Conservation (phyloP, 2,888 invertebrate species). For the Ctenicera cuprea region DNA sequence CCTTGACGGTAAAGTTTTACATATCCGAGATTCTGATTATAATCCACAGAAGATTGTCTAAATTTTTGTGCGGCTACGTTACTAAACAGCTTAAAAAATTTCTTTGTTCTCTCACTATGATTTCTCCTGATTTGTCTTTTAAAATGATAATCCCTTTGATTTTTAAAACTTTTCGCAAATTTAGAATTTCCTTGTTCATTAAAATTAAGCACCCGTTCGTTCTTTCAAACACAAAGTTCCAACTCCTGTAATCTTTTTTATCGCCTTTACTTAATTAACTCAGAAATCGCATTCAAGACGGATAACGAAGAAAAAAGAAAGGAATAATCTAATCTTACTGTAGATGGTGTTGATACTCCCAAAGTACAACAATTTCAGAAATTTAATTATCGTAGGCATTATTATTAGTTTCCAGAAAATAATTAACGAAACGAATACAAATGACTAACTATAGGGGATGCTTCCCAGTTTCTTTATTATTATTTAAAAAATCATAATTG, state of each 20-base stretch:
- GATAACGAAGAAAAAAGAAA: constrained; percentile 62
- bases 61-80: neutral
- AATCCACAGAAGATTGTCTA: neutral
- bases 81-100: neutral
- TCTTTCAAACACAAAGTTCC: constrained; percentile 64
- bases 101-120: constrained; percentile 25
- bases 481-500: no score
- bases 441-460: neutral
- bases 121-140: constrained; percentile 35
- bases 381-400: constrained; percentile 61
- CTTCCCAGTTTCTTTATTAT: no score
- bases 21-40: neutral
- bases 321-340: constrained; percentile 62
- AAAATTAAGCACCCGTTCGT: constrained; percentile 64
- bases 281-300: constrained; percentile 64
- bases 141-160: constrained; percentile 50
- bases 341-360: constrained; percentile 62
- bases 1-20: neutral
- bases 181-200: constrained; percentile 57
- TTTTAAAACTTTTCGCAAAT: constrained; percentile 50
- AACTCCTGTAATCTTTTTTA: constrained; percentile 65
- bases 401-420: constrained; percentile 54
- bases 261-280: constrained; percentile 65
- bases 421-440: neutral
- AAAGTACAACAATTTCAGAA: constrained; percentile 63